Evolutionary conservation across 2,113 vertebrate genomes (phyloP), one percentile per base, ranked within the genome.

Genomic region (Actenoides hombroni): DNA sequence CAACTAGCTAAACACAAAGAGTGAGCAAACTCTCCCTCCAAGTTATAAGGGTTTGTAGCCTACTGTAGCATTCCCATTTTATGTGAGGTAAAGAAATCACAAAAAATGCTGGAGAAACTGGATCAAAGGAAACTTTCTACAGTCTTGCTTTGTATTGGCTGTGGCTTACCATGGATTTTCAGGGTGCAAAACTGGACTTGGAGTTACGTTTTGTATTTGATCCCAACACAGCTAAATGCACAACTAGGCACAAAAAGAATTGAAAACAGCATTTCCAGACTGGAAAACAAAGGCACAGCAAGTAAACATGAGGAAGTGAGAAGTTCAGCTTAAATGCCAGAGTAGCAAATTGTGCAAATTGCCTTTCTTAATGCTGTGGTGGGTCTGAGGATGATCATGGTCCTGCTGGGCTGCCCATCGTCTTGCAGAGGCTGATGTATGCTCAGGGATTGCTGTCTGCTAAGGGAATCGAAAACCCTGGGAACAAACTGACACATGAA

Each of bases 211-310:
- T 77, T 94, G 10, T 51, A 60, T 71, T 57, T 44, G 74, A 74
- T 80, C 75, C 46, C 40, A 86, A 28, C 8, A 46, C 40, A 74
- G 59, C 73, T 67, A 78, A 92, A 92, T 20, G 64, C 70, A 91
- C 71, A 83, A 94, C 77, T 1, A 13, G 59, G 60, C 68, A 91
- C 54, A 29, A 60, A 84, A 86, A 61, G 23, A 79, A 88, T 92
- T 63, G 56, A 54, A 94, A 91, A 44, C 83, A 86, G 56, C 33
- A 63, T 74, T 95, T 83, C 42, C 79, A 90, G 68, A 31, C 76
- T 61, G 87, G 25, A 94, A 94, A 95, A 95, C 92, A 97, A 95
- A 94, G 63, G 92, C 93, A 96, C 59, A 92, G 74, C 70, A 87
- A 95, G 77, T 59, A 94, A 92, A 94, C 81, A 87, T 1, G 1